phyloP scores from a whole-genome alignment of 2,113 vertebrate species.

The Apteryx owenii region DNA sequence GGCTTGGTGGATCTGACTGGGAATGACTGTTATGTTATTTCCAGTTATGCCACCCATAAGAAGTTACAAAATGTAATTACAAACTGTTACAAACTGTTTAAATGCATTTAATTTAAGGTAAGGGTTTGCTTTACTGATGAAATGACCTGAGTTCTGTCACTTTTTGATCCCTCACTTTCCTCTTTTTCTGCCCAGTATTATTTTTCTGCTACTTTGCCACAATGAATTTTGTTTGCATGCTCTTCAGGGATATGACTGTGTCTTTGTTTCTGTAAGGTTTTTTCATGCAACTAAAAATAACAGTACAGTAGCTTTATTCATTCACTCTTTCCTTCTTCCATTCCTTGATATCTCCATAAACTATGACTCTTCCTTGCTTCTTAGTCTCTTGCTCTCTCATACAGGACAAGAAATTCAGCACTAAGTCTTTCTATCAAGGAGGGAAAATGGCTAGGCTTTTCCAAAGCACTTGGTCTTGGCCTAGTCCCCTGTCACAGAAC shows the following conservation, averaged over 20 bases:
- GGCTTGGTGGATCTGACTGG: background rate
- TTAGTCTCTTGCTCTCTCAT: background rate
- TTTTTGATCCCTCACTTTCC: background rate
- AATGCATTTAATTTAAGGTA: background rate
- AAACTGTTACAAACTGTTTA: background rate
- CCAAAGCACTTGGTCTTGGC: background rate
- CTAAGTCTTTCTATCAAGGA: background rate
- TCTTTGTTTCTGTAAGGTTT: background rate
- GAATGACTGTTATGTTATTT: background rate
- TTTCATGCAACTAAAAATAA: background rate
- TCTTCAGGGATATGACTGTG: background rate
- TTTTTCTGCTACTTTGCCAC: background rate
- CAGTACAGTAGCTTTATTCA: background rate
- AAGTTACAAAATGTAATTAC: background rate
- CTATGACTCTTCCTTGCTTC: background rate
- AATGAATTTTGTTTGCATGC: background rate
- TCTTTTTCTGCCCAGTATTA: background rate
- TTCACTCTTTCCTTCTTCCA: background rate
- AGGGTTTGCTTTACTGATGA: background rate
- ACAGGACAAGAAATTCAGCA: fast-evolving
- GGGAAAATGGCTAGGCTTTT: background rate
- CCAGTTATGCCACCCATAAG: background rate
- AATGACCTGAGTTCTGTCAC: background rate
- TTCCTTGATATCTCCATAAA: background rate
- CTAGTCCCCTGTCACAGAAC: background rate